Evolutionary conservation across 2,888 invertebrate genomes (phyloP), one percentile per base, ranked within the genome.

Genomic region (Drosophila falleni): DNA sequence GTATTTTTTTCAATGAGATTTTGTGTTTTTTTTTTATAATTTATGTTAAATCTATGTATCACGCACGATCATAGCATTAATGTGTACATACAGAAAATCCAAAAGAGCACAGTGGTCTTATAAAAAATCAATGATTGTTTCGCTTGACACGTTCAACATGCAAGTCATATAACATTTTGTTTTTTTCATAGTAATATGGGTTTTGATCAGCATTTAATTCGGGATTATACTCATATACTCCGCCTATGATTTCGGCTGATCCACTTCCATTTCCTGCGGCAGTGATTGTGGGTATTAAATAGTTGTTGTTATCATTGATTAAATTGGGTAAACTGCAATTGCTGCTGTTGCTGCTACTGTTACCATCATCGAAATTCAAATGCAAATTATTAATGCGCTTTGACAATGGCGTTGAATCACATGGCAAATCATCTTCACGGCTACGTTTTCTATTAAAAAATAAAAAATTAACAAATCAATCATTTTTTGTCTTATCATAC

Each of bases 351-450:
- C 73, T 81, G 71, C 72, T 81, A 63, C 83, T 81, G 35, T 82
- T 87, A 0, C 78, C 82, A 65, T 80, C 82, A 68, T 91, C 71
- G 87, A 90, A 74, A 53, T 74, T 96, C 83, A 97, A 95, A 90
- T 97, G 97, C 56, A 98, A 94, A 93, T 97, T 97, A 92, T 97
- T 97, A 85, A 98, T 97, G 89, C 97, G 94, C 92, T 98, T 98
- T 13, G 97, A 97, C 58, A 98, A 93, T 59, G 98, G 97, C 94
- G 96, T 96, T 87, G 97, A 91, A 42, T 91, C 97, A 90, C 97
- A 97, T 74, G 94, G 94, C 26, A 85, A 67, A 80, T 97, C 97
- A 89, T 97, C 96, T 90, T 95, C 95, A 68, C 96, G 94, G 54
- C 95, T 94, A 79, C 97, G 94, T 94, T 97, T 97, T 90, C 97